Base-by-base conservation (phyloP, 2,797 vertebrate genomes). In the Psittacula echo region DNA sequence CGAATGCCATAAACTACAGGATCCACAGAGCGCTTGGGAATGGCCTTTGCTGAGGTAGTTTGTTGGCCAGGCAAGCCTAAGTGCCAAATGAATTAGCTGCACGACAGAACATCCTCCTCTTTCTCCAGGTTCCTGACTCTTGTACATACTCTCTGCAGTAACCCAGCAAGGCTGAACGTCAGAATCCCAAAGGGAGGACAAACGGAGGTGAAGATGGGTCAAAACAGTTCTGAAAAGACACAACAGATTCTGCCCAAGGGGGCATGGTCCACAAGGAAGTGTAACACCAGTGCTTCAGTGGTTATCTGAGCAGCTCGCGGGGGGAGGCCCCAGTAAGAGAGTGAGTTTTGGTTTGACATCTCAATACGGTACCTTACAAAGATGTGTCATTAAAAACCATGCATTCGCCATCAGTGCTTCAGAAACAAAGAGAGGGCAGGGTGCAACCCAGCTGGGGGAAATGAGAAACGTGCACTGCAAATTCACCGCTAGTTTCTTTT, bases 11-110 rank as follows among this genome's bases (percentile, higher is more conserved):
- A 78, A 90, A 71, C 80, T 87, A 82, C 47, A 68, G 90, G 87
- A 90, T 89, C 74, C 68, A n/a, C 45, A 13, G 1, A 53, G 39
- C 67, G 72, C 91, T 85, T 53, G 85, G 67, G 87, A 96, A 91
- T 7, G 77, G 83, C 90, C 93, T 93, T 87, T 72, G 81, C 88
- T 94, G 95, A 94, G 93, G 96, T 96, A 97, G 95, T 95, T 94
- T 83, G 77, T 93, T 90, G 94, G 77, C 87, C 88, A 85, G 81
- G 78, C 45, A 77, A 93, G 91, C 71, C 77, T 45, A 94, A 94
- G 44, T 0, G 9, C 58, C 91, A 83, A 87, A 90, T 22, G 11
- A 85, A 76, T 64, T 24, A 92, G 48, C 82, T 96, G 89, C 68
- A 62, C 2, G 22, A 87, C 74, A 94, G 44, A 90, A 74, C 29